Conservation (phyloP, 2,888 invertebrate species). For the Sinotaia quadrata region DNA sequence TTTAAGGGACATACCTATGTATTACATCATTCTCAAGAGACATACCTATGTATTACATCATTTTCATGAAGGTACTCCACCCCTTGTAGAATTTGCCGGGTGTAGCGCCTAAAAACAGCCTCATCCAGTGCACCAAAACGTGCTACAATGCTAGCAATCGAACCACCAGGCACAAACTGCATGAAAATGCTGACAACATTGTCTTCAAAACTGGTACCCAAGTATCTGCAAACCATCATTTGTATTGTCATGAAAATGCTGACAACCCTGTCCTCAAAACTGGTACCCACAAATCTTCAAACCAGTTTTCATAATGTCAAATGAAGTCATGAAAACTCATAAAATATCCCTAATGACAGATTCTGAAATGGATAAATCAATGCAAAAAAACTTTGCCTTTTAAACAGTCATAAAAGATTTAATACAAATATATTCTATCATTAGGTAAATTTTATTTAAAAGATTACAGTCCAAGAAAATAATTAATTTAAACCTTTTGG, state of each 20-base stretch:
- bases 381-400: too few relatives aligned
- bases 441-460: too few relatives aligned
- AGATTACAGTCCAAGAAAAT: too few relatives aligned
- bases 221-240: too few relatives aligned
- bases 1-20: too few relatives aligned
- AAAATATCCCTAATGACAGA: too few relatives aligned
- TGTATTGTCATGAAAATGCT: constrained; percentile 73
- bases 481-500: too few relatives aligned
- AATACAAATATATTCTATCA: too few relatives aligned
- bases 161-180: constrained; percentile 73
- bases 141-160: constrained; percentile 69
- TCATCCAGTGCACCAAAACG: constrained; percentile 72
- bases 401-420: too few relatives aligned
- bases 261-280: constrained; percentile 69
- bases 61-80: constrained; percentile 71
- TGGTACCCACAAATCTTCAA: constrained; percentile 71
- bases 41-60: constrained; percentile 72
- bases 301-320: too few relatives aligned
- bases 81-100: constrained; percentile 71
- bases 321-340: too few relatives aligned
- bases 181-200: constrained; percentile 71
- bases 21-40: constrained; percentile 69
- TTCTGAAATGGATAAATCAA: too few relatives aligned
- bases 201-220: constrained; percentile 72
- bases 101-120: constrained; percentile 70